Percentiles rank a stretch among this genome's conserved stretches.
Evolutionary conservation across 30 jellyfish, hydroid and myxozoan genomes (phyloP).

Genomic region (Aurelia aurita complex sp. Pacific): DNA sequence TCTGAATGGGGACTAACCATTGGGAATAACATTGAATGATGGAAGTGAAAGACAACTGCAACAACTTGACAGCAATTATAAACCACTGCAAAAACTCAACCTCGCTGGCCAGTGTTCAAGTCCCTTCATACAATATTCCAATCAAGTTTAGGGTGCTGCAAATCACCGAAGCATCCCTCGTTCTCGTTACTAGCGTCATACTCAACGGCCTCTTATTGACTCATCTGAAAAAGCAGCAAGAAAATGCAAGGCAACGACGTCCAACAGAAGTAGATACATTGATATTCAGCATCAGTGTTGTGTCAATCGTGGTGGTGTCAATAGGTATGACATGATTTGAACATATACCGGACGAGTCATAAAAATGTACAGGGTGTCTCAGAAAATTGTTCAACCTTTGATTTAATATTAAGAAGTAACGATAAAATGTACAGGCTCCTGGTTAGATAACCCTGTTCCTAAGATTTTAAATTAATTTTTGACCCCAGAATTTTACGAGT

Average conservation of each 20-base stretch:
- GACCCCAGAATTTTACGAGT: too few species aligned
- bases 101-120: background rate
- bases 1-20: too few species aligned
- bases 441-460: too few species aligned
- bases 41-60: background rate
- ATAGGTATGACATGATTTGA: background rate
- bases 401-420: too few species aligned
- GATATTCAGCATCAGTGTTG: conserved; percentile 1
- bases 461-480: too few species aligned
- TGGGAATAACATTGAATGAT: too few species aligned
- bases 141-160: background rate
- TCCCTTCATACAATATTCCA: background rate
- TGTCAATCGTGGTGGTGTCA: background rate
- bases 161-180: background rate
- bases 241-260: background rate
- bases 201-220: background rate
- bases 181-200: background rate
- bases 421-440: too few species aligned
- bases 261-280: background rate
- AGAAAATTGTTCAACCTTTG: too few species aligned
- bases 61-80: background rate
- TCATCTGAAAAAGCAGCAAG: background rate
- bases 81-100: background rate
- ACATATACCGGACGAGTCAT: background rate
- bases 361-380: background rate